Evolutionary conservation across 2,888 invertebrate species (phyloP).

Genomic region (Resseliella maxima): DNA sequence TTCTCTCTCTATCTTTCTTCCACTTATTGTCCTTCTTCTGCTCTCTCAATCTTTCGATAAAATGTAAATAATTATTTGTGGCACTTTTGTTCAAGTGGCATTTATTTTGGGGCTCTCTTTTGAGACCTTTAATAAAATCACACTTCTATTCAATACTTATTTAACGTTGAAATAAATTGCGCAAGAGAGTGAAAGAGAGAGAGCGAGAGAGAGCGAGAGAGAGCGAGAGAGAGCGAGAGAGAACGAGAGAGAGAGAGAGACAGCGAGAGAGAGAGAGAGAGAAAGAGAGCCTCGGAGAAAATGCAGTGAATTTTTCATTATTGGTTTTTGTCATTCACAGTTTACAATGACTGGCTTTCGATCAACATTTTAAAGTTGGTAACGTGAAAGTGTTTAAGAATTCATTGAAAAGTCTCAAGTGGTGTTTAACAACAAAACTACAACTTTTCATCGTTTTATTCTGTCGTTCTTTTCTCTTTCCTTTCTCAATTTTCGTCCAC

Average conservation of each 20-base stretch:
- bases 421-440: not conserved
- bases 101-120: not conserved
- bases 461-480: no score
- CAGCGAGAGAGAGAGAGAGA: no score
- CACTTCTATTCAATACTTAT: no score
- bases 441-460: not conserved
- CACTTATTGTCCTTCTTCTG: no score
- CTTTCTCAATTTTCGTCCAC: no score
- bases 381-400: not conserved
- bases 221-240: no score
- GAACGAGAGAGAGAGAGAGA: no score
- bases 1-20: not conserved
- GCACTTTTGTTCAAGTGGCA: not conserved
- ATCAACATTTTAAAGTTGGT: not conserved
- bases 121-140: not conserved
- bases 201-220: no score
- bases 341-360: not conserved
- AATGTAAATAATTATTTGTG: not conserved
- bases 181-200: no score
- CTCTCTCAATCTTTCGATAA: not conserved
- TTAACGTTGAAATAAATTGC: no score
- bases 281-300: no score
- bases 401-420: constrained; percentile 6
- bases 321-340: not conserved
- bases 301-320: constrained; percentile 5